These are phyloP conservation scores for Embiotoca jacksoni DNA, from an alignment of 2,113 vertebrate species.

Conservation along the genomic window DNA sequence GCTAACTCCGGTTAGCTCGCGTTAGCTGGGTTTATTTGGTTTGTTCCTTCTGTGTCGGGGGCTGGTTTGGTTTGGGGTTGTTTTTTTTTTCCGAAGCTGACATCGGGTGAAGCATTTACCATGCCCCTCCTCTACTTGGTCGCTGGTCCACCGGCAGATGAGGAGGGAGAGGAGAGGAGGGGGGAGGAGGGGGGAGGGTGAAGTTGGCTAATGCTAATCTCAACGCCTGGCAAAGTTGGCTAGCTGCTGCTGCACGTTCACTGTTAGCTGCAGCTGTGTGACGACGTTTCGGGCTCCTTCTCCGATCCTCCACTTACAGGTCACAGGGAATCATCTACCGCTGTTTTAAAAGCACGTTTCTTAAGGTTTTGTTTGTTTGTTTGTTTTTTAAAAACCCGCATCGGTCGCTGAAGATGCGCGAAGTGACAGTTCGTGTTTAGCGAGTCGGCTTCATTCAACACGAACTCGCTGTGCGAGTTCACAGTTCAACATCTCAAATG, in stretches of 20 bases:
- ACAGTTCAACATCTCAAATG: conserved; percentile 5
- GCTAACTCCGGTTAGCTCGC: conserved; percentile 64
- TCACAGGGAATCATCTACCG: background rate
- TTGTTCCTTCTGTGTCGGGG: background rate
- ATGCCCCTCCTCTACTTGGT: background rate
- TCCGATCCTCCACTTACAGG: background rate
- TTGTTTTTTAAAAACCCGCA: background rate
- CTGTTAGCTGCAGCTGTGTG: conserved; percentile 69
- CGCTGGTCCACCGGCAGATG: conserved; percentile 14
- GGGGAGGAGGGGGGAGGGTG: background rate
- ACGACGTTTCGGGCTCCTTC: conserved; percentile 60
- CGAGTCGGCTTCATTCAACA: conserved; percentile 65
- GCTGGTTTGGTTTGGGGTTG: background rate
- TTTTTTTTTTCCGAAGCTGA: background rate
- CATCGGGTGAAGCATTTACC: no score
- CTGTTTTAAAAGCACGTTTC: background rate
- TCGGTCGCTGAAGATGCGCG: background rate
- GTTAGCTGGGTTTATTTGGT: conserved; percentile 45
- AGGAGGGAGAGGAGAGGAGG: background rate
- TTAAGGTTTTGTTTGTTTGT: no score
- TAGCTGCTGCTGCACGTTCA: conserved; percentile 51
- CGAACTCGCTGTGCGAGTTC: conserved; percentile 42
- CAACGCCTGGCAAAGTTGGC: conserved; percentile 58
- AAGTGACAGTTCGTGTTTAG: conserved; percentile 26
- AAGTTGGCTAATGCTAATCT: conserved; percentile 52